Evolutionary conservation across 1,140 invertebrate genomes (phyloP), one percentile per base, ranked within the genome.

Genomic region (Euglossa dilemma): DNA sequence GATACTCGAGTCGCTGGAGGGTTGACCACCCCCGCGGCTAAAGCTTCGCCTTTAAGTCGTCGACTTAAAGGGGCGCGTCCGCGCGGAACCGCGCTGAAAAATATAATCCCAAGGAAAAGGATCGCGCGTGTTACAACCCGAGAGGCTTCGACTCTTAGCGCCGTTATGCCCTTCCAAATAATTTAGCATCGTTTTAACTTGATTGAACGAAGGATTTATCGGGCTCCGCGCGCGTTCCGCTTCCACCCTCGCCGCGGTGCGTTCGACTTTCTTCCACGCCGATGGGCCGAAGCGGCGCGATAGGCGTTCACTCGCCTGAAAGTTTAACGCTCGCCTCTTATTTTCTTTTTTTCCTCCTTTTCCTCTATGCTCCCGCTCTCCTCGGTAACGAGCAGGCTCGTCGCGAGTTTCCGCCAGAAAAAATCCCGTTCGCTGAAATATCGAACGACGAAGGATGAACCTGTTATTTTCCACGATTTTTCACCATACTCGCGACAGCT

Each of bases 171-270:
- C 67, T 87, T 74, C 78, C 90, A 89, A 93, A 93, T 93, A 93
- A 93, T 93, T 93, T 92, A 92, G 88, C 90, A 91, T 88, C 91
- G 92, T 92, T 93, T 93, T 92, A 93, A 91, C 90, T 89, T 91
- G 92, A 92, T 93, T 92, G 91, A 89, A 92, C 67, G 36, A 66
- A 88, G 67, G 89, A 92, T 92, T 92, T 91, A 92, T 91, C 85
- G 70, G 36, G 20, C 16, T 36, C 11, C 63, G 77, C 36, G 25
- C 47, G 36, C 45, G 77, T 89, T 88, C 63, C 66, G 72, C 52
- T 45, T 52, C n/a, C 45, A 25, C 63, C 66, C 64, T 16, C 50
- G 45, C 23, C 69, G 50, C 25, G 67, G 14, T 11, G 12, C 43
- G 63, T 43, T 7, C 61, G 47, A 85, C 36, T 88, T 79, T 54